Base-by-base conservation (phyloP, 2,888 invertebrate genomes). In the Thelaira solivaga region DNA sequence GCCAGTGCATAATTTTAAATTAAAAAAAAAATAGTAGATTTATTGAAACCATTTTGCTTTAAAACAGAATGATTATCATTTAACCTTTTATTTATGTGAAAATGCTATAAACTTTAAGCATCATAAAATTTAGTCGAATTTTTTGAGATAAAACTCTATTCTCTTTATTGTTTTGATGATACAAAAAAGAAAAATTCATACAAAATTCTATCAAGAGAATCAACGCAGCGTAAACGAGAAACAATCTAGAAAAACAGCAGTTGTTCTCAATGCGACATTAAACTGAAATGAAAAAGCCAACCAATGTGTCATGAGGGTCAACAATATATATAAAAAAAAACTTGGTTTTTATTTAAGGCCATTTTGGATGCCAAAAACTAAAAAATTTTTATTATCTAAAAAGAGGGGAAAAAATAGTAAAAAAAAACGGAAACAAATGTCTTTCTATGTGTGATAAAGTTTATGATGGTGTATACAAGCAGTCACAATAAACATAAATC, bases 211-310 rank as follows among this genome's bases (percentile, higher is more conserved):
- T 62, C 67, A 73, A 62, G 36, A 62, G 83, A 86, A 85, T 84
- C 82, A 87, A 86, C 87, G 86, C 86, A 86, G 88, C 86, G 88
- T 87, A 86, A 87, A 87, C 82, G 82, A 76, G 65, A 34, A 59
- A 20, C 11, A 43, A 41, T 31, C 24, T 51, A 36, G 71, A 47
- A 51, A 51, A 5, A 7, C 65, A 64, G 73, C 73, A 67, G 71
- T 72, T 76, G 75, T 72, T 72, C 71, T 76, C 76, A 71, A 61
- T 76, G 76, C 71, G 71, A 72, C 76, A 76, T 59, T 76, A 61
- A 76, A 69, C 39, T 18, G n/a, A 64, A 61, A 47, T 69, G 29
- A 57, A 64, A 39, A 64, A 71, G 51, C 45, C 64, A 76, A 43
- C 57, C 64, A 59, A 71, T 76, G 71, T 76, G 71, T 76, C 76